phyloP scores from a whole-genome alignment of 2,888 invertebrate species.

The Drosophila maculinotata region DNA sequence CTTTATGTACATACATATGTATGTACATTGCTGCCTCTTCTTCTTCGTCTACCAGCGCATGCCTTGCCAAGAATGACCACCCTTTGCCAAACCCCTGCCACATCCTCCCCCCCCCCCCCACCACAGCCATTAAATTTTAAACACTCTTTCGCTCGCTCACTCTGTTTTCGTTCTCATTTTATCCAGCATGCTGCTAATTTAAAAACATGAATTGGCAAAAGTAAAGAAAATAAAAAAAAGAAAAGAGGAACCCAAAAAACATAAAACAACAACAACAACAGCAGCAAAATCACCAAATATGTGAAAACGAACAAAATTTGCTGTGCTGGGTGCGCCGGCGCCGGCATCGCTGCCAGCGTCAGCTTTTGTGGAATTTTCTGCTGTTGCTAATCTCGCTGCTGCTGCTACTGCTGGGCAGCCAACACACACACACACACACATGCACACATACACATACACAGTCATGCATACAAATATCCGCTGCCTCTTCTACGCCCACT shows the following conservation, averaged over 20 bases:
- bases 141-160: slow-evolving; percentile 10
- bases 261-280: slow-evolving; percentile 11
- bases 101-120: not conserved
- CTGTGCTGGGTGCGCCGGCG: slow-evolving; percentile 62
- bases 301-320: slow-evolving; percentile 52
- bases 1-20: slow-evolving; percentile 12
- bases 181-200: slow-evolving; percentile 65
- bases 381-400: slow-evolving; percentile 63
- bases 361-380: slow-evolving; percentile 63
- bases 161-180: slow-evolving; percentile 41
- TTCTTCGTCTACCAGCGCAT: slow-evolving; percentile 17
- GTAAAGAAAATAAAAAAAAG: slow-evolving; percentile 29
- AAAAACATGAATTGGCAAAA: slow-evolving; percentile 71
- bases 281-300: slow-evolving; percentile 32
- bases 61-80: slow-evolving; percentile 29
- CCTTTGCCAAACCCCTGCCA: slow-evolving; percentile 26
- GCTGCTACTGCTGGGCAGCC: slow-evolving; percentile 20
- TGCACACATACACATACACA: slow-evolving; percentile 16
- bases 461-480: not conserved
- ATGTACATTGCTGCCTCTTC: slow-evolving; percentile 6
- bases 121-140: not conserved
- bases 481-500: slow-evolving; percentile 38
- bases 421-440: slow-evolving; percentile 16
- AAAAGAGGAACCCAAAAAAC: slow-evolving; percentile 22
- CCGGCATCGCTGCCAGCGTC: slow-evolving; percentile 57